Evolutionary conservation across 1,140 invertebrate species (phyloP), one percentile per base, ranked within the genome.

Genomic region (Nomia melanderi): DNA sequence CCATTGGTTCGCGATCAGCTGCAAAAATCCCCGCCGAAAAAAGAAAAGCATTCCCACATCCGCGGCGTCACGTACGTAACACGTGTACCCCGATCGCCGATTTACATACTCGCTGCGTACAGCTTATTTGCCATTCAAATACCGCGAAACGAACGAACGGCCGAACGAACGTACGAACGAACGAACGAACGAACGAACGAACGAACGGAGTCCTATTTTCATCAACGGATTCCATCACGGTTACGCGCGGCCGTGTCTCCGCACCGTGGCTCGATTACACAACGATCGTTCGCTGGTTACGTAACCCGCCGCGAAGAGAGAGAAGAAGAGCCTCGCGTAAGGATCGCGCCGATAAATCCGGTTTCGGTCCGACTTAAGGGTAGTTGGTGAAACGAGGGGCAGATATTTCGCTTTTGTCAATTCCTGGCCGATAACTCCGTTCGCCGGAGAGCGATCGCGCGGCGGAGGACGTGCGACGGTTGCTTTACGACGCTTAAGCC

Each of bases 401-500:
- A 29, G 29, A 72, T 44, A 67, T 69, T 80, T 82, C 78, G 41
- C 17, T 59, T 70, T 86, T 89, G 90, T 87, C 86, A 87, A 89
- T 89, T 88, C 81, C 77, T 85, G 73, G 78, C 83, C 80, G 81
- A 77, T 80, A 73, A 74, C 50, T 44, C 59, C 33, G 57, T 29
- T 25, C 36, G 29, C 27, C 59, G 53, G 31, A n/a, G n/a, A n/a
- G n/a, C n/a, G n/a, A n/a, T n/a, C n/a, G n/a, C n/a, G 59, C 64
- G 67, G 33, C 59, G 75, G 64, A 81, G 66, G 73, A 91, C 91
- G 90, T 90, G 91, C 84, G 79, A 79, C 75, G 86, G 77, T 87
- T 86, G 88, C 86, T 92, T 91, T 91, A 91, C 84, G 90, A 87
- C 85, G 84, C 78, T 90, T 91, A 91, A 91, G 90, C 84, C 78